These are phyloP conservation scores for Hippocampus zosterae DNA, from an alignment of 2,113 vertebrate genomes.

Conservation along the genomic window DNA sequence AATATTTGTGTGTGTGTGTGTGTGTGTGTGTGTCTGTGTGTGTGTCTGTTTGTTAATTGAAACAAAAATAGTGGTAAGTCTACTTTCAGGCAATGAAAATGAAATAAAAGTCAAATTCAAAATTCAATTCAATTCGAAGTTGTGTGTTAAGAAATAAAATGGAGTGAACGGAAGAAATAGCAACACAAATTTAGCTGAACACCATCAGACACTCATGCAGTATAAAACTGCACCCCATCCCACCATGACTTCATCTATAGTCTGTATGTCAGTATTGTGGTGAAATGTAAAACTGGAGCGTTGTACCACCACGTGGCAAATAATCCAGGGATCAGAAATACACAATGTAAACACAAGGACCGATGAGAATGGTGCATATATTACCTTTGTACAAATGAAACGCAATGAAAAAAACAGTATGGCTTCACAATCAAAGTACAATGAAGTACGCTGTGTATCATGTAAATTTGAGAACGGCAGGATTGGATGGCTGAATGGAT, in stretches of 20 bases:
- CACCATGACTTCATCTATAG: constrained; percentile 6
- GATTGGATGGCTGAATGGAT: background rate
- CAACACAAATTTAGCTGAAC: background rate
- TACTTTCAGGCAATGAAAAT: too few species aligned
- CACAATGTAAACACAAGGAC: constrained; percentile 4
- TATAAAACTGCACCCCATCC: constrained; percentile 7
- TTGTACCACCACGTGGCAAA: constrained; percentile 25
- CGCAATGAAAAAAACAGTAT: background rate
- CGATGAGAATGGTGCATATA: background rate
- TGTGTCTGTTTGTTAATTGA: too few species aligned
- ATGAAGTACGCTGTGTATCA: background rate
- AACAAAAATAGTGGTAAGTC: too few species aligned
- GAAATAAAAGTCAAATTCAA: too few species aligned
- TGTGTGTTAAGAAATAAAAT: too few species aligned
- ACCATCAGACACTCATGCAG: background rate
- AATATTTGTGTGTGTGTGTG: too few species aligned
- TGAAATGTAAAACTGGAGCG: constrained; percentile 25
- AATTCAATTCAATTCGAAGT: too few species aligned
- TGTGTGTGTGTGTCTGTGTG: too few species aligned
- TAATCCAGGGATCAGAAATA: constrained; percentile 28
- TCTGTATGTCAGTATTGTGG: constrained; percentile 29
- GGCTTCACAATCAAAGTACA: background rate
- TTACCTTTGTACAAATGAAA: background rate
- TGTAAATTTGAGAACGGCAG: background rate
- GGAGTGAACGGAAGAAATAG: too few species aligned